Conservation (phyloP, 2,888 invertebrate species). For the Quadriops clusia region DNA sequence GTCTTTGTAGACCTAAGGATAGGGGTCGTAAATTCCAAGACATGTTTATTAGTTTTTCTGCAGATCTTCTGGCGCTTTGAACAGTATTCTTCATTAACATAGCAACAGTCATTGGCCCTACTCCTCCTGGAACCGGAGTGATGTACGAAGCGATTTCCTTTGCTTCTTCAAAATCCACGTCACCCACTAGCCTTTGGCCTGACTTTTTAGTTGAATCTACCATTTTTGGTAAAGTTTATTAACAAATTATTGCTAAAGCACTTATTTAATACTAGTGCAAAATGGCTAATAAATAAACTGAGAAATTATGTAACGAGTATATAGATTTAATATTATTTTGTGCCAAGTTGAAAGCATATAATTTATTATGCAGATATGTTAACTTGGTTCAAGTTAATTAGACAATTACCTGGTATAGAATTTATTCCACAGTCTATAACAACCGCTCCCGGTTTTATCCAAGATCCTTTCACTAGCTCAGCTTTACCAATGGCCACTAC, state of each 20-base stretch:
- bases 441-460: slow-evolving; percentile 96
- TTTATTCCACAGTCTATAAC: slow-evolving; percentile 99
- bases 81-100: slow-evolving; percentile 96
- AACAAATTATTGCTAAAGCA: neutral
- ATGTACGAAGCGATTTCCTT: slow-evolving; percentile 71
- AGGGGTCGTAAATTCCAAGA: slow-evolving; percentile 63
- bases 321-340: too few species aligned
- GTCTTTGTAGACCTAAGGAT: slow-evolving; percentile 48
- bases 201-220: slow-evolving; percentile 63
- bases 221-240: neutral
- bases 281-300: slow-evolving; percentile 1
- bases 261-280: neutral
- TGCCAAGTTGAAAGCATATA: too few species aligned
- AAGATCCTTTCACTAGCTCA: slow-evolving; percentile 82
- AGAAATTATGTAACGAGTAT: neutral
- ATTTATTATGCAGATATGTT: too few species aligned
- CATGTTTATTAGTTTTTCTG: slow-evolving; percentile 43
- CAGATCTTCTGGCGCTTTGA: slow-evolving; percentile 59
- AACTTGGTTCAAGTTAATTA: too few species aligned
- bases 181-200: slow-evolving; percentile 84
- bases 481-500: slow-evolving; percentile 92
- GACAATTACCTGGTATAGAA: slow-evolving; percentile 62
- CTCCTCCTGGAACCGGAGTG: slow-evolving; percentile 93
- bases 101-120: slow-evolving; percentile 98
- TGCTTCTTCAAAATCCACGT: slow-evolving; percentile 81